A percentile compares a stretch with the other conserved stretches of the same genome.
Conservation (phyloP, 2,888 invertebrate genomes). For the Pycnomerus fuliginosus region DNA sequence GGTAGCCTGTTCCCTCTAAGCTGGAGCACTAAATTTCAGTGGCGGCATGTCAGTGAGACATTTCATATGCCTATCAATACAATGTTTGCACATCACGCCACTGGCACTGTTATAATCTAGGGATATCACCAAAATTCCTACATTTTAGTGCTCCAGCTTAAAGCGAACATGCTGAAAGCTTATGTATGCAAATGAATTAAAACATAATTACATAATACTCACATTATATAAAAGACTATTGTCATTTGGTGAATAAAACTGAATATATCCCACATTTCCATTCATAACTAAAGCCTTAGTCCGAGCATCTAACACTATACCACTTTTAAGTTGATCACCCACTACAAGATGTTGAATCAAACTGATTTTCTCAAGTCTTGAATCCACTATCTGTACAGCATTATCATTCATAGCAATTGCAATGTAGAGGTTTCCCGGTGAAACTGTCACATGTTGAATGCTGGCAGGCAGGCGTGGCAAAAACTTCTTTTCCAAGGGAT, state of each 20-base stretch:
- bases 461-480: slow-evolving; percentile 71
- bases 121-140: no score
- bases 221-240: slow-evolving; percentile 71
- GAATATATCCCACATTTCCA: slow-evolving; percentile 71
- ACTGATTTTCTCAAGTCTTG: slow-evolving; percentile 56
- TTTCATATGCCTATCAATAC: no score
- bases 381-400: slow-evolving; percentile 59
- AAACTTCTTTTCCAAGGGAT: slow-evolving; percentile 56
- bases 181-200: no score
- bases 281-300: slow-evolving; percentile 68
- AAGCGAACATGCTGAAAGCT: no score
- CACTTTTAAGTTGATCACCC: slow-evolving; percentile 59
- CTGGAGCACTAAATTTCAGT: no score
- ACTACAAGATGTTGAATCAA: slow-evolving; percentile 69
- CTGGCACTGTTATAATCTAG: no score
- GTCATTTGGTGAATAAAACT: slow-evolving; percentile 68
- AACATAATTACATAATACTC: no score
- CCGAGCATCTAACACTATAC: slow-evolving; percentile 62
- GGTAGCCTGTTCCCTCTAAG: no score
- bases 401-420: slow-evolving; percentile 72
- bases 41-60: no score
- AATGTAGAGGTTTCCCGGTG: slow-evolving; percentile 63
- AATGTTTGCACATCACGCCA: no score
- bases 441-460: slow-evolving; percentile 62
- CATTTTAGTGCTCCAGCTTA: no score